Percentiles rank a stretch among this genome's conserved stretches.
Evolutionary conservation across 2,888 invertebrate genomes (phyloP).

Genomic region (Drosophila mayaguana): DNA sequence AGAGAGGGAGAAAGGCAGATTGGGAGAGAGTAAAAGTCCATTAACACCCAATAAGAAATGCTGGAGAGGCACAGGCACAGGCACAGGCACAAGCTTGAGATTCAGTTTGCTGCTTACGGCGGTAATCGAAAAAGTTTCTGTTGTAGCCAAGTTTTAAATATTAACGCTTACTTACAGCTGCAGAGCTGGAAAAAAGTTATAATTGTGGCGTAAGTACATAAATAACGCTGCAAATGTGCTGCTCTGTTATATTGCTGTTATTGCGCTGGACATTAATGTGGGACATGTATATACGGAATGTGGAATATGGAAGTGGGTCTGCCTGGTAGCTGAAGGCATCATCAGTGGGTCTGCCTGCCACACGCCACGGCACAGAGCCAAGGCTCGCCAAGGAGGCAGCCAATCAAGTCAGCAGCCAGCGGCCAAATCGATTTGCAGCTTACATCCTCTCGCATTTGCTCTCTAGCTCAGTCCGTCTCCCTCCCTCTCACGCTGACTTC

Average conservation of each 20-base stretch:
- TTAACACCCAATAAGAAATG: constrained; percentile 77
- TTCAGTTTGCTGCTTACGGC: constrained; percentile 46
- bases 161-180: constrained; percentile 79
- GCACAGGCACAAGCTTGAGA: constrained; percentile 22
- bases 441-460: constrained; percentile 33
- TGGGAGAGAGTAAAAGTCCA: constrained; percentile 57
- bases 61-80: constrained; percentile 28
- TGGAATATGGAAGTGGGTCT: neutral
- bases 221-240: constrained; percentile 68
- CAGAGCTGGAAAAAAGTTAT: constrained; percentile 64
- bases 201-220: constrained; percentile 78
- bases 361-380: constrained; percentile 28
- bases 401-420: constrained; percentile 67
- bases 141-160: constrained; percentile 76
- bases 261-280: constrained; percentile 3
- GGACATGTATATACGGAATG: neutral
- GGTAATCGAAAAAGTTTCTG: constrained; percentile 78
- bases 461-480: neutral
- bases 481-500: no score
- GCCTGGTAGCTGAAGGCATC: neutral
- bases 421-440: constrained; percentile 79
- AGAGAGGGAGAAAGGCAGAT: neutral
- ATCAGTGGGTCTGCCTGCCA: constrained; percentile 32
- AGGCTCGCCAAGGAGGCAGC: constrained; percentile 26
- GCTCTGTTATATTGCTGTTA: constrained; percentile 11